A percentile compares a stretch with the other conserved stretches of the same genome.
phyloP scores from a whole-genome alignment of 2,888 invertebrate genomes.

The Apamea monoglypha region DNA sequence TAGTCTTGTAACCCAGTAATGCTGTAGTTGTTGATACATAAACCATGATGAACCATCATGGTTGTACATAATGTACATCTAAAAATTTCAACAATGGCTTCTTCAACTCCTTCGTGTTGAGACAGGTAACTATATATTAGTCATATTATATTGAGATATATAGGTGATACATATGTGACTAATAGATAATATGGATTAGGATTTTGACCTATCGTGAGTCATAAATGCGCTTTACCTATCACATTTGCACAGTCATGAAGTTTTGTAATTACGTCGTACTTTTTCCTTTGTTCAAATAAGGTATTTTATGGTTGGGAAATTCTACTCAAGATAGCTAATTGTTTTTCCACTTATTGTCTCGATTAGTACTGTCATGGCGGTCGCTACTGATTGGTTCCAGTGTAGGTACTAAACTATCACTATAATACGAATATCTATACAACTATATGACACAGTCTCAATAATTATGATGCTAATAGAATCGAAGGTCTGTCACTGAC shows the following conservation, averaged over 20 bases:
- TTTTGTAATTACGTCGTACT: neutral
- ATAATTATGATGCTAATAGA: slow-evolving; percentile 31
- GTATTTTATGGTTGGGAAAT: slow-evolving; percentile 21
- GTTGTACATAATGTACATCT: neutral
- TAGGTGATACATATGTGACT: slow-evolving; percentile 5
- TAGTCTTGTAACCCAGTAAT: neutral
- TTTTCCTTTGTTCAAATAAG: slow-evolving; percentile 17
- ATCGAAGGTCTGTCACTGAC: slow-evolving; percentile 32
- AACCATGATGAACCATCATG: neutral
- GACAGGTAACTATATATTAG: neutral
- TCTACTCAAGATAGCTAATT: neutral
- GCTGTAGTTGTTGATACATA: neutral
- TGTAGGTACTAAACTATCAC: neutral
- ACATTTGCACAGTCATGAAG: slow-evolving; percentile 4
- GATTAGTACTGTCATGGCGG: neutral
- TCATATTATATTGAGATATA: neutral
- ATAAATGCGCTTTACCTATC: slow-evolving; percentile 10
- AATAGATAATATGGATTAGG: slow-evolving; percentile 23
- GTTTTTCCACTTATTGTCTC: slow-evolving; percentile 8
- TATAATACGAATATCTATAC: slow-evolving; percentile 6
- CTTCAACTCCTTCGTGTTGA: neutral
- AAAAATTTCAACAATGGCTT: neutral
- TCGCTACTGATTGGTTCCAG: neutral
- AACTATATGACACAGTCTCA: slow-evolving; percentile 28
- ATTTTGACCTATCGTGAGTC: slow-evolving; percentile 11